Conservation (phyloP, 2,113 vertebrate species). For the Laticauda colubrina region DNA sequence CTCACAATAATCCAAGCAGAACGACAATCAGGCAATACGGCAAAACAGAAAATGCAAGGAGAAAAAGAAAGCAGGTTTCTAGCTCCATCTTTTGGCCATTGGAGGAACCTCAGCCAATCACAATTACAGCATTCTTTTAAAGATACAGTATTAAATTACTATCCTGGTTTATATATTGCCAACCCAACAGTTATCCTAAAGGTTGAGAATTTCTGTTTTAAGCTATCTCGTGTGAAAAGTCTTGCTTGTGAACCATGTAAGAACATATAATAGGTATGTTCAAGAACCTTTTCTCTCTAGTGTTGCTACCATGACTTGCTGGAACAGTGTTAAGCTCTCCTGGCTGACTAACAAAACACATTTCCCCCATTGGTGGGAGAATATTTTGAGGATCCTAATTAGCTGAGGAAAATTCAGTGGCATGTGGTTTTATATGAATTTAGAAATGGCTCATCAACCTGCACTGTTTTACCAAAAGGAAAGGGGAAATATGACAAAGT, state of each 20-base stretch:
- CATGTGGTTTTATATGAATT: not conserved
- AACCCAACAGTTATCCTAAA: not conserved
- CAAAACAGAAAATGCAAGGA: no score
- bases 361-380: not conserved
- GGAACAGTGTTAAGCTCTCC: not conserved
- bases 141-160: no score
- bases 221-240: not conserved
- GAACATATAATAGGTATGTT: not conserved
- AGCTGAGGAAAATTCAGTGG: not conserved
- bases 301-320: not conserved
- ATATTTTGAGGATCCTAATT: not conserved
- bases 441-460: not conserved
- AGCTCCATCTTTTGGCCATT: no score
- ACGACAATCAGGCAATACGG: no score
- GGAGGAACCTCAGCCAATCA: no score
- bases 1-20: no score
- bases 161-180: no score
- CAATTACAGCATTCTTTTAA: no score
- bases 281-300: not conserved
- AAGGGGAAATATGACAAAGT: not conserved
- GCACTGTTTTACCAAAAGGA: not conserved
- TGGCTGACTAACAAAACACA: not conserved
- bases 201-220: not conserved
- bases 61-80: no score
- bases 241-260: not conserved